Evolutionary conservation across 1,140 invertebrate species (phyloP), one percentile per base, ranked within the genome.

Genomic region (Drosophila truncata): DNA sequence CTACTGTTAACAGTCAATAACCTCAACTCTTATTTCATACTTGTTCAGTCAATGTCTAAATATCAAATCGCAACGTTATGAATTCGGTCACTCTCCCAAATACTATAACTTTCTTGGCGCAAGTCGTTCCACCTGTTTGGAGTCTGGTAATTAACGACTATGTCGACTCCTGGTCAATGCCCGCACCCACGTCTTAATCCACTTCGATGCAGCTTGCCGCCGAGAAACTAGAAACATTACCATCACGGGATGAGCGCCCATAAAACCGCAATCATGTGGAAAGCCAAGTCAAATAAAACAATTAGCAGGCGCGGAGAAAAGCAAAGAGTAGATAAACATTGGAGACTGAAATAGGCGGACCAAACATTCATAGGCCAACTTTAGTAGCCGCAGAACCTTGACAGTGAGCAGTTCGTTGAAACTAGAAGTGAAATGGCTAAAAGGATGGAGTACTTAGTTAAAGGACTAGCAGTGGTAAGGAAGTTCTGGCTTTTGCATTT

Each of bases 211-310:
- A 62, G 46, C 60, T 31, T 54, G 31, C 20, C 23, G 46, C 11
- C 23, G 20, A 44, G 23, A 65, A 27, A 9, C 35, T 42, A 16
- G 37, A 66, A 66, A 29, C 35, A 50, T 49, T 52, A 23, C 20
- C 66, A 52, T 35, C 31, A 44, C 25, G 35, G n/a, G 31, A n/a
- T 39, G 25, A 57, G 49, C 18, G 57, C 50, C 57, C 64, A 82
- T 81, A 82, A 70, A 82, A 63, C 67, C 69, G 82, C 75, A 61
- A 76, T 87, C 83, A 87, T 80, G 76, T 88, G 84, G 80, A 88
- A 88, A 87, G 84, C 60, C 47, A 74, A 73, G 46, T 14, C 64
- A 87, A 83, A 87, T 88, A 87, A 87, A 73, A 59, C 71, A 87
- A 80, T 88, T 88, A 87, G 84, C 83, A 54, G 70, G 62, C 58